phyloP scores from a whole-genome alignment of 2,888 invertebrate genomes.

The Euproctis similis region DNA sequence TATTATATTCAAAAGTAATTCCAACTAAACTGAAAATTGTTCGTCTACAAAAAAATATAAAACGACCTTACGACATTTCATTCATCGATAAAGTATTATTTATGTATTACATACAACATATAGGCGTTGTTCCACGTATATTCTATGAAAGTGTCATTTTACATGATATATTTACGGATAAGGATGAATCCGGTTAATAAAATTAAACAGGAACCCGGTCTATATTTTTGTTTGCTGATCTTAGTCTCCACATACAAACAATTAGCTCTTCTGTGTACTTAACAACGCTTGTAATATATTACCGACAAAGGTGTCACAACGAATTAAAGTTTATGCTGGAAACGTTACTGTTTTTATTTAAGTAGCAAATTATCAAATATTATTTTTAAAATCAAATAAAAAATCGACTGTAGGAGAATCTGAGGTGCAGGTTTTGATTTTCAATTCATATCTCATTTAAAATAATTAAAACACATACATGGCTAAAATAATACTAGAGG shows the following conservation, averaged over 20 bases:
- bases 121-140: conserved; percentile 1
- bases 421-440: no score
- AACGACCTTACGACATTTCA: background rate
- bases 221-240: conserved; percentile 42
- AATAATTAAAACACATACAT: no score
- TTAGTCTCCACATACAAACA: conserved; percentile 46
- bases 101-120: conserved; percentile 5
- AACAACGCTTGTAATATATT: conserved; percentile 40
- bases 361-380: no score
- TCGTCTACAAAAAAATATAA: no score
- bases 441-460: no score
- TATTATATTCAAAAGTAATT: no score
- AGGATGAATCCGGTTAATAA: conserved; percentile 35
- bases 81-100: conserved; percentile 4
- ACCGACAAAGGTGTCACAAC: conserved; percentile 30
- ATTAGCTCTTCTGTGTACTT: conserved; percentile 57
- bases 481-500: no score
- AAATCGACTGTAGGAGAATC: no score
- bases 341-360: no score
- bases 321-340: no score
- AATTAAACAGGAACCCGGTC: conserved; percentile 37
- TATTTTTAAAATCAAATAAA: no score
- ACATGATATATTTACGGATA: conserved; percentile 18
- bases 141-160: conserved; percentile 13
- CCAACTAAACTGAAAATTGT: no score